Evolutionary conservation across 2,113 vertebrate genomes (phyloP).

Genomic region (Pycnonotus jocosus): DNA sequence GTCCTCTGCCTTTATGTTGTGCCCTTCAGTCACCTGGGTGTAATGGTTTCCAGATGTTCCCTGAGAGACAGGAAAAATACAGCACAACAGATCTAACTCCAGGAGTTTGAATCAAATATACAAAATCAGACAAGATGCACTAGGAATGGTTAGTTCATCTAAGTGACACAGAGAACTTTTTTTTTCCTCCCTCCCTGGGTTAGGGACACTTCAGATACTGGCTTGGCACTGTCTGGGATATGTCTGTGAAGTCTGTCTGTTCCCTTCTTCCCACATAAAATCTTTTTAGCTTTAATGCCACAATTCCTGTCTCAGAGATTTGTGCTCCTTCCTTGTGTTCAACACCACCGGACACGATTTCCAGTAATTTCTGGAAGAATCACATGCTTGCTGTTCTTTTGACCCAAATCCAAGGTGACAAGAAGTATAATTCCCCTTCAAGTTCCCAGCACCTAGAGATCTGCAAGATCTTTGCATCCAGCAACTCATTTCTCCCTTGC

Average conservation of each 20-base stretch:
- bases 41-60: neutral
- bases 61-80: neutral
- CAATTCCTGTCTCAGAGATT: neutral
- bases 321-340: neutral
- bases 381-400: neutral
- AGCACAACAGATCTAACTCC: neutral
- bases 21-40: accelerated
- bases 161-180: neutral
- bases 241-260: neutral
- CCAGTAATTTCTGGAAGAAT: neutral
- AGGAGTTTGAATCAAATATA: neutral
- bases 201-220: neutral
- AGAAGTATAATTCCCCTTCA: neutral
- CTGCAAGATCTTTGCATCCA: neutral
- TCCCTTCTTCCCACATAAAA: neutral
- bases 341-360: neutral
- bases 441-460: neutral
- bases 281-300: neutral
- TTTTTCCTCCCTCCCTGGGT: neutral
- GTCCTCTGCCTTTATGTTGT: neutral
- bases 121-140: neutral
- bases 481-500: neutral
- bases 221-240: neutral
- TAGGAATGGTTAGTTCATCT: neutral
- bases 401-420: neutral